A percentile compares a stretch with the other conserved stretches of the same genome.
Evolutionary conservation across 2,888 invertebrate species (phyloP).

Genomic region (Eulithis prunata): DNA sequence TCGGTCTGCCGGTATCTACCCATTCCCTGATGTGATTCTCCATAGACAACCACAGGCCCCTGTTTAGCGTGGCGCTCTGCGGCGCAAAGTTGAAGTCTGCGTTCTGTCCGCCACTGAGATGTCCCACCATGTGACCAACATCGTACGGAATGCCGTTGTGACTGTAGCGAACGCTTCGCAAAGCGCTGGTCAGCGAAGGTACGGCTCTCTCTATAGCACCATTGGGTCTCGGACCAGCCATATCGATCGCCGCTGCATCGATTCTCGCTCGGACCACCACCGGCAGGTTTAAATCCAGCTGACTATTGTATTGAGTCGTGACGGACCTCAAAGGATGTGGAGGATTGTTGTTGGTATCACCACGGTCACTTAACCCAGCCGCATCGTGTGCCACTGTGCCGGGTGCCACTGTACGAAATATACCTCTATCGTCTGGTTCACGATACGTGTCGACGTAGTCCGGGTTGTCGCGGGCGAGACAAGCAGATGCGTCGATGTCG

Average conservation of each 20-base stretch:
- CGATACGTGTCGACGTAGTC: too few relatives aligned
- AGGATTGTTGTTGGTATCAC: neutral
- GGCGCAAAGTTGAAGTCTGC: conserved; percentile 6
- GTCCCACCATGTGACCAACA: conserved; percentile 6
- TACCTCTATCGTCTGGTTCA: too few relatives aligned
- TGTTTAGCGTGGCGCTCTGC: conserved; percentile 1
- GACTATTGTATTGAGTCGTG: conserved; percentile 3
- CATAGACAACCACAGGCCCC: conserved; percentile 9
- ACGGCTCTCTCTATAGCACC: conserved; percentile 7
- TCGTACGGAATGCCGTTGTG: conserved; percentile 7
- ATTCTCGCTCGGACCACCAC: too few relatives aligned
- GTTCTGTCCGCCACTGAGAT: conserved; percentile 4
- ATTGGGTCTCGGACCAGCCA: neutral
- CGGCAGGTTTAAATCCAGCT: conserved; percentile 1
- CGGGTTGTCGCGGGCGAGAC: too few relatives aligned
- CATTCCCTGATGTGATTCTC: conserved; percentile 8
- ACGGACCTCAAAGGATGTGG: conserved; percentile 4
- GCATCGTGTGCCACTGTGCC: conserved; percentile 5
- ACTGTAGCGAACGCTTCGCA: neutral
- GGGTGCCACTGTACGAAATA: too few relatives aligned
- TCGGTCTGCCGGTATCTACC: neutral
- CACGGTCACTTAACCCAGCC: neutral
- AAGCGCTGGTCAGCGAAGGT: neutral
- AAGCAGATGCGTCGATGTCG: too few relatives aligned
- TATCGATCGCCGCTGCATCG: too few relatives aligned